Evolutionary conservation across 2,113 vertebrate genomes (phyloP), one percentile per base, ranked within the genome.

Genomic region (Psilopsiagon aurifrons): DNA sequence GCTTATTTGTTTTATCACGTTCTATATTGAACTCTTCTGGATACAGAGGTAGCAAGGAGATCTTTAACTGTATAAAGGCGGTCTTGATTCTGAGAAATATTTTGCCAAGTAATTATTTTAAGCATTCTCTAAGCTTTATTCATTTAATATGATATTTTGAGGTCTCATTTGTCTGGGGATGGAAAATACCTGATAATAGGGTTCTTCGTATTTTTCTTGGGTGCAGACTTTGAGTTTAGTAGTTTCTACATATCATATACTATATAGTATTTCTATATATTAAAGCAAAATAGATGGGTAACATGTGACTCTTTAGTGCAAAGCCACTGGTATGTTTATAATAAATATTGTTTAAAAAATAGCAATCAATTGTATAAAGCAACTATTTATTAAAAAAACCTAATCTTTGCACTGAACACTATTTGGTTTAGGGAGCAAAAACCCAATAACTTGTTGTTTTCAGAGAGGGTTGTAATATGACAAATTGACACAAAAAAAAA

Each of bases 391-490:
- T 96, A 18, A 55, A 91, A 91, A 46, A 87, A 94, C 87, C 46
- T 96, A 69, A 82, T 88, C 62, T 91, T 94, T 88, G 27, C 37
- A 96, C 85, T 90, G 75, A 97, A 96, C 97, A 96, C 68, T 92
- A 96, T 85, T 92, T 88, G 87, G 86, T 97, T 97, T 90, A 81
- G 91, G 83, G 95, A 98, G 89, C 75, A 41, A 83, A 97, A 94
- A 97, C 95, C 86, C 95, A 98, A 96, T 97, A 98, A 97, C 96
- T 95, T 98, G 93, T 97, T 92, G 97, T 97, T 97, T 97, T 80
- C 82, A 96, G 91, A 91, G 78, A 95, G 62, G 66, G 37, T 95
- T 97, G 79, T 97, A 98, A 97, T 97, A 96, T 98, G 97, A 98
- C 98, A 97, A 98, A 98, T 98, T 96, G 97, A 97, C 91, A 97